Evolutionary conservation across 2,113 vertebrate species (phyloP).

Genomic region (Archocentrus centrarchus): DNA sequence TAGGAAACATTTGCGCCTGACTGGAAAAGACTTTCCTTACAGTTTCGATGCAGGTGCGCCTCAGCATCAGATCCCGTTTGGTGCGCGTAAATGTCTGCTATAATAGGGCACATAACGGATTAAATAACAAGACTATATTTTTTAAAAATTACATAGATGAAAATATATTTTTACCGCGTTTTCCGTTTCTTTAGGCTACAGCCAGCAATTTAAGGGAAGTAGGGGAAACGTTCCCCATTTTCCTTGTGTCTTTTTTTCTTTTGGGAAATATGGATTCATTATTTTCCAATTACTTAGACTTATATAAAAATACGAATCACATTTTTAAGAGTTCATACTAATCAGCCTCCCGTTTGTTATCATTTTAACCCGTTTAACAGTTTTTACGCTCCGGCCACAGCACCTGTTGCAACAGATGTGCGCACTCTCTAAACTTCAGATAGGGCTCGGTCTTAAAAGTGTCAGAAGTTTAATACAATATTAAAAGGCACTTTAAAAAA

Average conservation of each 20-base stretch:
- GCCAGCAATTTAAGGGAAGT: constrained; percentile 21
- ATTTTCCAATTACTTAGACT: background rate
- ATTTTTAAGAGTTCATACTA: background rate
- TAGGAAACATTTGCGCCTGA: constrained; percentile 51
- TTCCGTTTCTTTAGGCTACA: background rate
- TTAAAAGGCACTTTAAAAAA: background rate
- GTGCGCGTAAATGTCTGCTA: constrained; percentile 30
- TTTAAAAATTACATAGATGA: background rate
- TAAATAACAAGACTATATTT: background rate
- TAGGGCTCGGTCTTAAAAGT: background rate
- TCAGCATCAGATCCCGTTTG: constrained; percentile 68
- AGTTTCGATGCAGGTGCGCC: constrained; percentile 80
- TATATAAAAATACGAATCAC: background rate
- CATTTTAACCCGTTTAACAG: constrained; percentile 8
- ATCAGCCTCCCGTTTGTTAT: background rate
- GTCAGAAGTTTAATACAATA: background rate
- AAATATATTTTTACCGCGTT: background rate
- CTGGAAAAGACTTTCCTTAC: constrained; percentile 68
- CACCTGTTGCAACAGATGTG: constrained; percentile 71
- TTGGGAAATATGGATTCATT: constrained; percentile 50
- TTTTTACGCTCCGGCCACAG: constrained; percentile 25
- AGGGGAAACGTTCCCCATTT: constrained; percentile 52
- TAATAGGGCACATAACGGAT: background rate
- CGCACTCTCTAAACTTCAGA: constrained; percentile 28
- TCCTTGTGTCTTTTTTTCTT: constrained; percentile 41